Base-by-base conservation (phyloP, 2,888 invertebrate species). In the Eubasilissa splendida region DNA sequence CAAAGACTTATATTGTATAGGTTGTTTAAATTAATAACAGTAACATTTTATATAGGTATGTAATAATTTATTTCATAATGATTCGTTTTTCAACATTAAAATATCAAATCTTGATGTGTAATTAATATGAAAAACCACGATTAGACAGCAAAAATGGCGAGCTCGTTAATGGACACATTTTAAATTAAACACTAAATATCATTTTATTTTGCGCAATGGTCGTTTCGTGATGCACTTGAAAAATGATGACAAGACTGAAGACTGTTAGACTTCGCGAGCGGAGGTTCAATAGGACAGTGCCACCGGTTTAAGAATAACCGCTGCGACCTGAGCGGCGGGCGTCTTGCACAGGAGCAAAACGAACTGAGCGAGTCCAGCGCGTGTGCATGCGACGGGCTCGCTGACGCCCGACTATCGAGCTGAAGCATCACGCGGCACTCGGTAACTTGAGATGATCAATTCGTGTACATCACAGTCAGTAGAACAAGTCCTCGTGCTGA, bases 271-370 rank as follows among this genome's bases (percentile, higher is more conserved):
- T 50, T 11, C 12, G 12, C 11, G 31, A 2, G 33, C 12, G 65
- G 42, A 31, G 10, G 70, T 53, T 70, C 70, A 70, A 31, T 22
- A 70, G 70, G 53, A 70, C 70, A 70, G 14, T 52, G 70, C 53
- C 31, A 70, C 70, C 70, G 53, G 53, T 70, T 70, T 70, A 70
- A 70, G n/a, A 70, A 70, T 53, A 70, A 22, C 70, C 53, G 53
- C 70, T 70, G 4, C 52, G 31, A 4, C 52, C 9, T 31, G 31
- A 31, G 66, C 33, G 42, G 70, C 22, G 14, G 14, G 70, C 70
- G n/a, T 70, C 42, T 66, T 1, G n/a, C 22, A 70, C 9, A 12
- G 42, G 4, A 66, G 42, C 70, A 14, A 53, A 70, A n/a, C n/a
- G 70, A n/a, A 22, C 70, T 22, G n/a, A 70, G 22, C 70, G 8